Evolutionary conservation across 2,888 invertebrate genomes (phyloP).

Genomic region (Netelia melanura): DNA sequence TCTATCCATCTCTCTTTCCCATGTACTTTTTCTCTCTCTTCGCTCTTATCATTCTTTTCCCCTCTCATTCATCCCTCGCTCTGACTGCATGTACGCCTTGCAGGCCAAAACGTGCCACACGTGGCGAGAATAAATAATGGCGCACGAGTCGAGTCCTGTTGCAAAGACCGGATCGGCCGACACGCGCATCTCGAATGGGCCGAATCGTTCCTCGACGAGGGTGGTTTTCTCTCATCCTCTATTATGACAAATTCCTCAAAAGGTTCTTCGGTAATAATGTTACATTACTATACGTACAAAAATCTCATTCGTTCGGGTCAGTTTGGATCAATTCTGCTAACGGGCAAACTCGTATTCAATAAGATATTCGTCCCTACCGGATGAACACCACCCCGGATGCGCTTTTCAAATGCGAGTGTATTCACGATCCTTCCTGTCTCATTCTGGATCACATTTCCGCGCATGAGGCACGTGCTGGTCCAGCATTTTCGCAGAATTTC

Average conservation of each 20-base stretch:
- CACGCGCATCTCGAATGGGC: slow-evolving; percentile 10
- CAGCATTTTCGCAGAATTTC: no score
- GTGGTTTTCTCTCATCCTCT: slow-evolving; percentile 13
- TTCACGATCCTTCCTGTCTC: no score
- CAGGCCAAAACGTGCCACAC: slow-evolving; percentile 51
- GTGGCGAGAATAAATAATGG: slow-evolving; percentile 69
- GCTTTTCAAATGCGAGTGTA: no score
- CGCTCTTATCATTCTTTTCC: slow-evolving; percentile 24
- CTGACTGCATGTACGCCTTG: background rate
- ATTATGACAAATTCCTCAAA: slow-evolving; percentile 39
- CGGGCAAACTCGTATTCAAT: no score
- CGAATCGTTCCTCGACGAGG: background rate
- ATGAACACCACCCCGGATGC: no score
- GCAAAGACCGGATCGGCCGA: background rate
- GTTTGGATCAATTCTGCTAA: no score
- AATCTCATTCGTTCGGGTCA: background rate
- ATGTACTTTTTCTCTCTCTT: slow-evolving; percentile 26
- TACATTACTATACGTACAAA: background rate
- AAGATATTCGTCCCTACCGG: no score
- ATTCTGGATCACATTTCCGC: no score
- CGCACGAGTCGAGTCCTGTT: background rate
- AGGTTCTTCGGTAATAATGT: background rate
- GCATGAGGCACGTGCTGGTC: no score
- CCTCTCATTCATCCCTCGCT: slow-evolving; percentile 9
- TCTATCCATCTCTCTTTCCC: slow-evolving; percentile 31